Base-by-base conservation (phyloP, 2,888 invertebrate genomes). In the Hirudinaria manillensis region DNA sequence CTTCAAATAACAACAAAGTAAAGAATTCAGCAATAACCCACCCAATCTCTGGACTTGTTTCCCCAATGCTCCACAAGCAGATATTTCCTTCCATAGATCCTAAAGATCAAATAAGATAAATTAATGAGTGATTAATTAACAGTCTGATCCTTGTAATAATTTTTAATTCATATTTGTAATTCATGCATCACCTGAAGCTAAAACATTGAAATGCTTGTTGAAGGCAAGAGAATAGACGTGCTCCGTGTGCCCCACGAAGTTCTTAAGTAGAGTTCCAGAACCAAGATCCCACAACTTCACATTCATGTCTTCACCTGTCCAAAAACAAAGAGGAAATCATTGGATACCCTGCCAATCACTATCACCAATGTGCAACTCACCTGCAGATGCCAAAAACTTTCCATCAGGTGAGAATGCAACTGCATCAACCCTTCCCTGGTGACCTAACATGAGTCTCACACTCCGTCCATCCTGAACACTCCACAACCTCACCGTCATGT, bases 401-500 rank as follows among this genome's bases (percentile, higher is more conserved):
- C 96, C 95, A 82, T 91, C 89, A 0, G 93, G 92, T 83, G 93
- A 92, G 86, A 94, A 95, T 34, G 91, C 90, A 76, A 95, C 86
- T 75, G 90, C 87, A 77, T 91, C 89, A 34, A 95, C 89, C 0
- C 90, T 88, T 38, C 90, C 91, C 79, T 91, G 89, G 81, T 92
- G 91, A 16, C 92, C 93, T 67, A 82, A 82, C 61, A 80, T 75
- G 61, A 94, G 89, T 74, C 96, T 89, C 78, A 93, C 90, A 72
- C 92, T 88, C 80, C 90, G 90, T 19, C 92, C 93, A 82, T 92
- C 92, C 77, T 91, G 90, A 74, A 93, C 89, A 80, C 90, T 90
- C 94, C 94, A 96, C 81, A 96, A 86, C 51, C 94, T 89, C 70
- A 94, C 90, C 56, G 91, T 91, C 83, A 91, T 91, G 87, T 96